Base-by-base conservation (phyloP, 2,113 vertebrate genomes). In the Columbina picui region DNA sequence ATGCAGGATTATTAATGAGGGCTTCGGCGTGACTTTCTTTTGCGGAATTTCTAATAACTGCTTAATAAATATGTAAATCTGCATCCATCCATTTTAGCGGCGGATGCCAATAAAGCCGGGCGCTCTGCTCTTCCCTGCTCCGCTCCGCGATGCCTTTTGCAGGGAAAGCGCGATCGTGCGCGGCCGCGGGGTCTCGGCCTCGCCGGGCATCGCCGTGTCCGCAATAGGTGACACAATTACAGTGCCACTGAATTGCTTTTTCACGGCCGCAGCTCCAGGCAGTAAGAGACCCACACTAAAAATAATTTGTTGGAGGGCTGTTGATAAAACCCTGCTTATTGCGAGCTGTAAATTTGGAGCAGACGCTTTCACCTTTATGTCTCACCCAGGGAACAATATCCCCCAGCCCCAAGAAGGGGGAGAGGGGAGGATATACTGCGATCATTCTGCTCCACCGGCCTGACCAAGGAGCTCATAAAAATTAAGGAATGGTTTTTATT, bases 291-390 rank as follows among this genome's bases (percentile, higher is more conserved):
- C 69, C 93, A n/a, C 92, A 92, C 88, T 97, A 96, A 96, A 90
- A 91, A 84, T 95, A 95, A 98, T 96, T 96, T 96, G 92, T 94
- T 27, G 55, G 90, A 67, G 90, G 79, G 56, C 59, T 89, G 88
- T 91, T 94, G 97, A 94, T 94, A 93, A 96, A 97, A 65, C 89
- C 88, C 80, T 49, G 87, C 93, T 98, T 97, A 96, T 97, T 96
- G 84, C 68, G 59, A 90, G 95, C 97, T 67, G 96, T 98, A 97
- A 97, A 98, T 98, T 92, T 84, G 5, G 93, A 39, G 30, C 4
- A n/a, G 97, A 90, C 77, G 6, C 65, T 67, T 86, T 84, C 80
- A 92, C 96, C 96, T 97, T 97, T 87, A 84, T 84, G 94, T 90
- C 84, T 61, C 65, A 17, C 70, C 94, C 29, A 7, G 96, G 98